Evolutionary conservation across 2,113 vertebrate genomes (phyloP).

Genomic region (Ibidorhyncha struthersii): DNA sequence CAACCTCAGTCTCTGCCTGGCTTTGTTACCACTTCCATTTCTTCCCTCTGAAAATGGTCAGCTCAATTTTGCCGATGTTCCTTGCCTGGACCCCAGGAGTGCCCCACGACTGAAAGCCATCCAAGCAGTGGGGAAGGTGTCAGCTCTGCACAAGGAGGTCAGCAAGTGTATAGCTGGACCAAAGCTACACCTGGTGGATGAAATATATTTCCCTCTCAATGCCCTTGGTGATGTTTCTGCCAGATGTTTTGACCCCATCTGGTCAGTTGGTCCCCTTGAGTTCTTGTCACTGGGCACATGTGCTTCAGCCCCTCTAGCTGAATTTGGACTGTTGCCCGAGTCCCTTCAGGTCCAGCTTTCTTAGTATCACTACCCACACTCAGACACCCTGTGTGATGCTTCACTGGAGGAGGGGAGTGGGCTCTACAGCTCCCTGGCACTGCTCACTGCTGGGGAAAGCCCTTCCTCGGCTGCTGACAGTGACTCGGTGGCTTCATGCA

Average conservation of each 20-base stretch:
- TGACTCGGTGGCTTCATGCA: not conserved
- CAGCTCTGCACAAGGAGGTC: not conserved
- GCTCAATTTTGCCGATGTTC: not conserved
- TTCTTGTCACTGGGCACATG: not conserved
- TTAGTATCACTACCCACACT: not conserved
- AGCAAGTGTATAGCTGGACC: not conserved
- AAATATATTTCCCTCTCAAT: not conserved
- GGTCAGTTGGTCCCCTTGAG: not conserved
- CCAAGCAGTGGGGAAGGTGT: not conserved
- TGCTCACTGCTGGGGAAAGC: not conserved
- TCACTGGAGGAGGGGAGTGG: not conserved
- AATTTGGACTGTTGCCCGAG: too few species aligned
- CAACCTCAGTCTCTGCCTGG: not conserved
- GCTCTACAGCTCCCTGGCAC: rapidly evolving
- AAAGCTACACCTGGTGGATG: not conserved
- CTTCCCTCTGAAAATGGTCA: not conserved
- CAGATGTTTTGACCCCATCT: not conserved
- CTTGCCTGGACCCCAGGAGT: rapidly evolving
- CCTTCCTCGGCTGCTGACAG: not conserved
- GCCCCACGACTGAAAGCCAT: not conserved
- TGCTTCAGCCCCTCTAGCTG: not conserved
- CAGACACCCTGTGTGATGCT: not conserved
- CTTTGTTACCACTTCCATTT: not conserved
- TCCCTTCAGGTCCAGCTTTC: not conserved
- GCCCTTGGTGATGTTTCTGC: not conserved